Evolutionary conservation across 2,113 vertebrate species (phyloP).

Genomic region (Neogobius melanostomus): DNA sequence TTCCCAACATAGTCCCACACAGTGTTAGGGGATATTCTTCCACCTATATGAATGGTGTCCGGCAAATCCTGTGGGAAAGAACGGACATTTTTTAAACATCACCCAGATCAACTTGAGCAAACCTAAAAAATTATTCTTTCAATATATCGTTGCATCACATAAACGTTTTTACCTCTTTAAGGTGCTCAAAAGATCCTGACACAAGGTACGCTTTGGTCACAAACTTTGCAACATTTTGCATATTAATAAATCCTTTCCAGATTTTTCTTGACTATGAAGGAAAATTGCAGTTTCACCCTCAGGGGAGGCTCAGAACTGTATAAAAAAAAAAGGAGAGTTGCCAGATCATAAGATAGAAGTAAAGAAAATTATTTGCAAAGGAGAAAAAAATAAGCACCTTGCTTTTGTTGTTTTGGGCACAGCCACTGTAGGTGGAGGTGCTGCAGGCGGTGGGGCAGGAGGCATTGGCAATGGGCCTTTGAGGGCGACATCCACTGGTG

Average conservation of each 20-base stretch:
- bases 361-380: not conserved
- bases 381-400: conserved; percentile 61
- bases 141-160: not conserved
- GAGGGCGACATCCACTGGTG: conserved; percentile 46
- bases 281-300: conserved; percentile 92
- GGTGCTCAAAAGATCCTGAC: conserved; percentile 92
- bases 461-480: conserved; percentile 71
- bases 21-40: conserved; percentile 91
- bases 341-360: not conserved
- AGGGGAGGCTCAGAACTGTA: conserved; percentile 84
- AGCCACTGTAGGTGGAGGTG: conserved; percentile 65
- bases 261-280: conserved; percentile 90
- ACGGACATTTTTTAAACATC: too few species aligned
- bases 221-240: conserved; percentile 97
- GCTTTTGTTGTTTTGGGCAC: conserved; percentile 82
- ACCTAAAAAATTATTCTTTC: not conserved
- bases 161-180: conserved; percentile 87
- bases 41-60: conserved; percentile 95
- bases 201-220: conserved; percentile 97
- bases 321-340: conserved; percentile 18
- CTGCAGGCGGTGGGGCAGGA: conserved; percentile 63
- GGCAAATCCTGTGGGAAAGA: conserved; percentile 87
- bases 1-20: conserved; percentile 99
- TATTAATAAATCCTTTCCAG: conserved; percentile 98
- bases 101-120: not conserved